Evolutionary conservation across 1,140 invertebrate species (phyloP).

Genomic region (Spodoptera frugiperda): DNA sequence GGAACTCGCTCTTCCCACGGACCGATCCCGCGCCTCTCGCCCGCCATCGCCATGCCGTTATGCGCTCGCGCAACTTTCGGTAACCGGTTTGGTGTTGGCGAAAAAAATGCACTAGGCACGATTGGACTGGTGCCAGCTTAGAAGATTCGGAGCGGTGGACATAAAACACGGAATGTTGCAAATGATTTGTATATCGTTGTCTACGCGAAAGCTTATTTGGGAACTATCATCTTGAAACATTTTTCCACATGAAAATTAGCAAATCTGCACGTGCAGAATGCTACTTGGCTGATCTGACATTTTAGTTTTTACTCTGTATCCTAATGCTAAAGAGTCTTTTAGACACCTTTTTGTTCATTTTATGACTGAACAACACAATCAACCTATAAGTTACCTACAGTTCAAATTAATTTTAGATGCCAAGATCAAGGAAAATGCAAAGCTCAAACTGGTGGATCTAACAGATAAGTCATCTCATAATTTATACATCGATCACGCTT

Average conservation of each 20-base stretch:
- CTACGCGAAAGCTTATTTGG: constrained; percentile 20
- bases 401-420: too few relatives aligned
- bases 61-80: constrained; percentile 77
- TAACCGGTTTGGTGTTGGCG: constrained; percentile 72
- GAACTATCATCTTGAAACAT: constrained; percentile 1
- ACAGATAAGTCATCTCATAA: neutral
- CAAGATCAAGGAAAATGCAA: neutral
- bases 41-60: constrained; percentile 72
- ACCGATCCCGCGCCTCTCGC: constrained; percentile 72
- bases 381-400: too few relatives aligned
- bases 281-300: too few relatives aligned
- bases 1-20: constrained; percentile 83
- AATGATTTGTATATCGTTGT: constrained; percentile 40
- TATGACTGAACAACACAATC: too few relatives aligned
- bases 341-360: too few relatives aligned
- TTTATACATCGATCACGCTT: neutral
- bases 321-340: too few relatives aligned
- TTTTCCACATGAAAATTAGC: neutral
- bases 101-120: constrained; percentile 72
- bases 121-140: constrained; percentile 64
- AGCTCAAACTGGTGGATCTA: neutral
- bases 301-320: too few relatives aligned
- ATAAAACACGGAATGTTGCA: constrained; percentile 60
- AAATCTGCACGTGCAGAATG: neutral
- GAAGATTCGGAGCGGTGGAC: constrained; percentile 55